Conservation (phyloP, 2,888 invertebrate species). For the Podotricha telesiphe region DNA sequence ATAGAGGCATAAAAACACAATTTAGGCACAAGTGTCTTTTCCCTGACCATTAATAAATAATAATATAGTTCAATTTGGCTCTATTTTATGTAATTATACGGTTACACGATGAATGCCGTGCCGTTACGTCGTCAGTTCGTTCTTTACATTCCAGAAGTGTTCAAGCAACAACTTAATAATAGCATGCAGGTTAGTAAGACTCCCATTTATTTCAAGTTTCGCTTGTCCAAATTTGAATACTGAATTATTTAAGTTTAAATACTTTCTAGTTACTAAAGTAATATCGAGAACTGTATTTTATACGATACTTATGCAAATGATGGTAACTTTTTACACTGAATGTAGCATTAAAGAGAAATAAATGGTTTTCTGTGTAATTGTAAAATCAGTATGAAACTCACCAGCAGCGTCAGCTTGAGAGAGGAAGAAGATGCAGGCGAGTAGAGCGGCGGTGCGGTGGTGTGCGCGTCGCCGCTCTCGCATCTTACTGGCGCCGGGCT, state of each 20-base stretch:
- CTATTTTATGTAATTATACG: conserved; percentile 31
- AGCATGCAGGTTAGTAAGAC: conserved; percentile 49
- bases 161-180: conserved; percentile 48
- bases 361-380: conserved; percentile 35
- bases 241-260: conserved; percentile 16
- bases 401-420: conserved; percentile 76
- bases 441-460: conserved; percentile 76
- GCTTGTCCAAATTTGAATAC: conserved; percentile 10
- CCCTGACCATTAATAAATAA: conserved; percentile 26
- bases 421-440: conserved; percentile 76
- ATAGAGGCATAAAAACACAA: neutral
- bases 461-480: conserved; percentile 78
- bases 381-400: conserved; percentile 58
- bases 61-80: conserved; percentile 20
- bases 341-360: conserved; percentile 28
- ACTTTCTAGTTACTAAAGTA: neutral
- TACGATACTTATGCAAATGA: neutral
- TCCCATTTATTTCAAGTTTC: conserved; percentile 51
- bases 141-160: conserved; percentile 50
- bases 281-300: conserved; percentile 10
- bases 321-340: neutral
- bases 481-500: conserved; percentile 82
- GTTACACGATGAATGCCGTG: conserved; percentile 30
- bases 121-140: conserved; percentile 56
- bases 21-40: conserved; percentile 29